These are phyloP conservation scores for Amazona vittata DNA, from an alignment of 2,113 vertebrate species.

Conservation along the genomic window DNA sequence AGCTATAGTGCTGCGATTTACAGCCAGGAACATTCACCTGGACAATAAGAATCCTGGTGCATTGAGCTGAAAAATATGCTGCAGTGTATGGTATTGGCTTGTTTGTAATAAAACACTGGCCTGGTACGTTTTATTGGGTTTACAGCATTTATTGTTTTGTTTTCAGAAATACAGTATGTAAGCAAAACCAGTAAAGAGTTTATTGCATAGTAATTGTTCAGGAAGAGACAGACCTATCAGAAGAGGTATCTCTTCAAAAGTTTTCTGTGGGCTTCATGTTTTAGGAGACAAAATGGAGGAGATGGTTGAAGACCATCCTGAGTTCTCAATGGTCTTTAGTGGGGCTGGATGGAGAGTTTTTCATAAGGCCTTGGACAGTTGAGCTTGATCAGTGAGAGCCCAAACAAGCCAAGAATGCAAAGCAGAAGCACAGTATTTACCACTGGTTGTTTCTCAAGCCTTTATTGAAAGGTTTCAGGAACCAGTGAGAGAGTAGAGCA, in stretches of 20 bases:
- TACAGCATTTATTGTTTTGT: conserved; percentile 63
- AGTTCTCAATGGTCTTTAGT: background rate
- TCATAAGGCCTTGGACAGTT: background rate
- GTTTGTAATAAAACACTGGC: conserved; percentile 60
- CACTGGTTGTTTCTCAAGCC: background rate
- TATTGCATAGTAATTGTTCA: conserved; percentile 46
- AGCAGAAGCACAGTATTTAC: background rate
- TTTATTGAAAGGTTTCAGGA: background rate
- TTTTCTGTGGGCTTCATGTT: background rate
- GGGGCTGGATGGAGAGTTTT: background rate
- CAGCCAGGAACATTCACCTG: conserved; percentile 58
- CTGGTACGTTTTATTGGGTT: conserved; percentile 64
- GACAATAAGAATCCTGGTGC: conserved; percentile 67
- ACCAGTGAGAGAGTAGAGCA: background rate
- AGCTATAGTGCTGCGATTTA: conserved; percentile 62
- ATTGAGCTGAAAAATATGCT: conserved; percentile 71
- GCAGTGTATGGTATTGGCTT: conserved; percentile 64
- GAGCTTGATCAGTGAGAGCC: background rate
- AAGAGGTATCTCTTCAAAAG: background rate
- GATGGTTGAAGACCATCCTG: background rate
- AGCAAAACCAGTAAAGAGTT: conserved; percentile 58
- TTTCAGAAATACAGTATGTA: conserved; percentile 63
- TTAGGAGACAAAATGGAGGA: background rate
- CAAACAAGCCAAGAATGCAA: background rate
- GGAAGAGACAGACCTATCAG: background rate